Base-by-base conservation (phyloP, 2,113 vertebrate species). In the Echinops telfairi region DNA sequence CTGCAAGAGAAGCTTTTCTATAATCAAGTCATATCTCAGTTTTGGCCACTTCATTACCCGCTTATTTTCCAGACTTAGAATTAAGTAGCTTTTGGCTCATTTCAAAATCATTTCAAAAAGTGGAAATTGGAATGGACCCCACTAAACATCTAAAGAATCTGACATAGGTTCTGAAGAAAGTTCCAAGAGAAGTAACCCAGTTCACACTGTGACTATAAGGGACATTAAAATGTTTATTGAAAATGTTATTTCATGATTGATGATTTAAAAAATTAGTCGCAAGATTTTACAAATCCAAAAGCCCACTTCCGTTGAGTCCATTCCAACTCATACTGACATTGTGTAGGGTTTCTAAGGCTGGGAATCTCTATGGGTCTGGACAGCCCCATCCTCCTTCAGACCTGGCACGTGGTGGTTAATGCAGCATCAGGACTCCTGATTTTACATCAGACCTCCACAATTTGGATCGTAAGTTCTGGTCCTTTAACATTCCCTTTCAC, bases 391-490 rank as follows among this genome's bases (percentile, higher is more conserved):
- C 47, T 53, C 9, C 47, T 53, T 53, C 47, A 53, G 47, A 62
- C 5, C 40, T 7, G 40, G 40, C 40, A 40, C 40, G 7, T 40
- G 40, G 12, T 11, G 2, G 12, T 53, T 53, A 53, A 9, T 53
- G 47, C 47, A 53, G 5, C 47, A 53, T 53, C 47, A 10, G 12
- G 47, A 1, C 47, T 53, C 47, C 47, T 53, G 47, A 66, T 66
- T 27, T 66, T 25, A 27, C 10, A n/a, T 68, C 19, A 88, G 62
- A 78, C 23, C n/a, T 78, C 58, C 5, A 81, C 27, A 23, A 64
- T 92, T 87, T 76, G 53, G 53, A 8, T 84, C 66, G 40, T 75
- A 71, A 91, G 60, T 86, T 91, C 9, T 40, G 88, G 89, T 82
- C 66, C 8, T 77, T 0, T 83, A 31, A 43, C 14, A 62, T 43